Evolutionary conservation across 2,113 vertebrate genomes (phyloP).

Genomic region (Sebastes fasciatus): DNA sequence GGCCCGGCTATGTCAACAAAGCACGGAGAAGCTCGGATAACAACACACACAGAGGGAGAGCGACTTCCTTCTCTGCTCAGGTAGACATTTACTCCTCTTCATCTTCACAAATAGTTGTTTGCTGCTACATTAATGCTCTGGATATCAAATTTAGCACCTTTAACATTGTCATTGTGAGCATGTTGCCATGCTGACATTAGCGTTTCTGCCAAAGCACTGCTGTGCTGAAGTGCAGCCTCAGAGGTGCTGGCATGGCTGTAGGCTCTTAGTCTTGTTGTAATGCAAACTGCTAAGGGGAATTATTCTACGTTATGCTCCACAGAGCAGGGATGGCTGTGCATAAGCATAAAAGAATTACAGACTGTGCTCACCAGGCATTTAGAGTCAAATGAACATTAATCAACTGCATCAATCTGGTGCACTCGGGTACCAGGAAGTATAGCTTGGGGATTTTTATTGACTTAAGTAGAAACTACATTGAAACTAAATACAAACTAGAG

Average conservation of each 20-base stretch:
- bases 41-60: too few species aligned
- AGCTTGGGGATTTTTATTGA: neutral
- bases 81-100: too few species aligned
- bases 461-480: neutral
- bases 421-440: neutral
- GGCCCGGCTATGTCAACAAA: too few species aligned
- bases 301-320: slow-evolving; percentile 40
- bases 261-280: slow-evolving; percentile 29
- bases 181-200: slow-evolving; percentile 8
- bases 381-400: slow-evolving; percentile 26
- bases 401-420: slow-evolving; percentile 2
- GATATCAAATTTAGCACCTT: too few species aligned
- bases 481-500: neutral
- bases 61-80: too few species aligned
- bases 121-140: too few species aligned
- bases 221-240: slow-evolving; percentile 5
- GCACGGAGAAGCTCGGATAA: too few species aligned
- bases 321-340: slow-evolving; percentile 46
- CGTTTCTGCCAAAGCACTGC: slow-evolving; percentile 24
- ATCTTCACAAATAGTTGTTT: too few species aligned
- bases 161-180: neutral
- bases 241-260: slow-evolving; percentile 11
- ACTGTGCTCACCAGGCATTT: slow-evolving; percentile 15
- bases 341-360: slow-evolving; percentile 41
- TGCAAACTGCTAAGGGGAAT: slow-evolving; percentile 17